Percentiles rank a stretch among this genome's conserved stretches.
These are phyloP conservation scores for Campoletis sonorensis DNA, from an alignment of 1,140 invertebrate genomes.

Conservation along the genomic window DNA sequence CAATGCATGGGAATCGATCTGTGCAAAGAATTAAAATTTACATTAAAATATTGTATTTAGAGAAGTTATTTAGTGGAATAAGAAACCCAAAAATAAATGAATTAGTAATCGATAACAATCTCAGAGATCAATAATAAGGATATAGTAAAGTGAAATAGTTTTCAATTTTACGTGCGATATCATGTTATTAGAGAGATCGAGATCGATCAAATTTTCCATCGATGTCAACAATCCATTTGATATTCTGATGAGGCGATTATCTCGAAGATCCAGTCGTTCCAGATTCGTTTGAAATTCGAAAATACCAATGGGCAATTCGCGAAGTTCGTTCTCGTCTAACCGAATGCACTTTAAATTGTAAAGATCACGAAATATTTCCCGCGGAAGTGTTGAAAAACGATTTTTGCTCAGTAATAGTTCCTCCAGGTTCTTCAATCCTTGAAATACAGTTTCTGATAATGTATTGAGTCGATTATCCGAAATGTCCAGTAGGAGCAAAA, in stretches of 20 bases:
- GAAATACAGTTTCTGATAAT: constrained; percentile 71
- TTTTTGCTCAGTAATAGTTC: constrained; percentile 78
- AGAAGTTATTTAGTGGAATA: background rate
- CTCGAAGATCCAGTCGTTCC: constrained; percentile 80
- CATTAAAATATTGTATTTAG: background rate
- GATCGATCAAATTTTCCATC: constrained; percentile 70
- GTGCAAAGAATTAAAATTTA: background rate
- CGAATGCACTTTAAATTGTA: constrained; percentile 81
- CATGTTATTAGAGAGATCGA: constrained; percentile 75
- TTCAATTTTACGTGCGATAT: constrained; percentile 72
- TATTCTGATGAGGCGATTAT: constrained; percentile 78
- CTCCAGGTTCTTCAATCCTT: constrained; percentile 71
- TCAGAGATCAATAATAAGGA: background rate
- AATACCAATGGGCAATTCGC: constrained; percentile 77
- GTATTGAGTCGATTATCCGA: constrained; percentile 73
- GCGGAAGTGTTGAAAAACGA: constrained; percentile 68
- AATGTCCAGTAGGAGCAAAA: constrained; percentile 74
- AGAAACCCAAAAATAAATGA: no score
- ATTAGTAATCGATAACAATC: no score
- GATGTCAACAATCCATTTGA: constrained; percentile 78
- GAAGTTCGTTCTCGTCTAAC: constrained; percentile 84
- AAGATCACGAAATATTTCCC: constrained; percentile 80
- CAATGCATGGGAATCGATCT: constrained; percentile 76
- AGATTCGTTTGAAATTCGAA: constrained; percentile 76
- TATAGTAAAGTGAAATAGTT: background rate